phyloP scores from a whole-genome alignment of 2,888 invertebrate species.

The Apodemia zela region DNA sequence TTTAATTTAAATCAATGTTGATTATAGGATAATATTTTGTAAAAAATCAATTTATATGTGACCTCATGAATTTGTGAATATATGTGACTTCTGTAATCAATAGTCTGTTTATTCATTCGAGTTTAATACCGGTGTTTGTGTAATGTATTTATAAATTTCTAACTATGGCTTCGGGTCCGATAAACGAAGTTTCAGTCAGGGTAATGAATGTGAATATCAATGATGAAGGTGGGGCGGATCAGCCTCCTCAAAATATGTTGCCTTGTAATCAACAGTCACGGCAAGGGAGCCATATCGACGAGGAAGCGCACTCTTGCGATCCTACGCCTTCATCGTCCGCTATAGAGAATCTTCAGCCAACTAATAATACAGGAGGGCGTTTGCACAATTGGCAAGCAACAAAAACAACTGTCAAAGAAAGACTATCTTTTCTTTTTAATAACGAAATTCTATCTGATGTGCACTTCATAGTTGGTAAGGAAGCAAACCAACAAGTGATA shows the following conservation, averaged over 20 bases:
- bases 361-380: slow-evolving; percentile 66
- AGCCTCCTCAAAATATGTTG: slow-evolving; percentile 75
- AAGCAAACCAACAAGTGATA: slow-evolving; percentile 83
- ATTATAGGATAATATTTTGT: background rate
- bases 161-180: slow-evolving; percentile 67
- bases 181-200: slow-evolving; percentile 67
- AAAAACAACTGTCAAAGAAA: slow-evolving; percentile 87
- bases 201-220: slow-evolving; percentile 60
- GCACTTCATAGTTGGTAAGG: slow-evolving; percentile 88
- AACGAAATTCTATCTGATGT: slow-evolving; percentile 83
- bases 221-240: slow-evolving; percentile 56
- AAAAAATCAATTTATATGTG: background rate
- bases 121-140: slow-evolving; percentile 4
- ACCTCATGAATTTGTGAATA: background rate
- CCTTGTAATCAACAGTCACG: slow-evolving; percentile 70
- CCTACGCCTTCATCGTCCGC: slow-evolving; percentile 51
- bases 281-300: slow-evolving; percentile 51
- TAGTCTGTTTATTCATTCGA: background rate
- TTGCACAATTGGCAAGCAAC: slow-evolving; percentile 86
- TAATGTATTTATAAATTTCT: slow-evolving; percentile 12
- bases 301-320: slow-evolving; percentile 54
- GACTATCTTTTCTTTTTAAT: slow-evolving; percentile 83
- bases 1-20: background rate
- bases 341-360: slow-evolving; percentile 63
- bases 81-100: background rate